Evolutionary conservation across 2,888 invertebrate species (phyloP), one percentile per base, ranked within the genome.

Genomic region (Erebia ligea): DNA sequence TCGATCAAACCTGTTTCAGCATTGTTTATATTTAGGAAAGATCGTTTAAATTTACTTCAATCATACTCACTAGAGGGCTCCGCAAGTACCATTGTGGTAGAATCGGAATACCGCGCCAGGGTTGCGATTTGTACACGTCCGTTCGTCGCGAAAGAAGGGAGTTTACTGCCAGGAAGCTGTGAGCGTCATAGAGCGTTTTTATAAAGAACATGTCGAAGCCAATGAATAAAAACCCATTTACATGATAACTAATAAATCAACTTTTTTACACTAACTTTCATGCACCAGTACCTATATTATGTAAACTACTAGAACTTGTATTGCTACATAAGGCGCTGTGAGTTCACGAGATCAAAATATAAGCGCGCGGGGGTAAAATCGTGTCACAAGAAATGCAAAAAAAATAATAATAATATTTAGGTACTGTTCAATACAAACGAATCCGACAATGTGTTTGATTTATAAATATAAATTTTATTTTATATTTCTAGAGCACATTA

Each of bases 71-170:
- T 75, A 70, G 76, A 70, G 0, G 81, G 50, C 66, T 86, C 89
- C 8, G 77, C 74, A 67, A 88, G 79, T 50, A 87, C 84, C 80
- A 89, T 79, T 0, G 86, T 86, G 15, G 86, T 85, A 0, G 87
- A 81, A 17, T 86, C 86, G 17, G 85, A 84, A 71, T 84, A 84
- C 2, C 83, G 81, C 72, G 86, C 84, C 88, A 87, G 74, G 73
- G 72, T 78, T 69, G 64, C 71, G 56, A 34, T 71, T 75, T 66
- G 48, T 58, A 61, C n/a, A 75, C 87, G 85, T 80, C 81, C 80
- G 77, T 34, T 68, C 77, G 64, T 57, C 48, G 56, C 77, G 67
- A 74, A 67, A 66, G 73, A 68, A 62, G 72, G 73, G 71, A 75
- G 76, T 70, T 70, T 70, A 80, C 80, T 80, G 79, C 65, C 70